Base-by-base conservation (phyloP, 53 echinoderm and acorn worm species). In the Antedon mediterranea region DNA sequence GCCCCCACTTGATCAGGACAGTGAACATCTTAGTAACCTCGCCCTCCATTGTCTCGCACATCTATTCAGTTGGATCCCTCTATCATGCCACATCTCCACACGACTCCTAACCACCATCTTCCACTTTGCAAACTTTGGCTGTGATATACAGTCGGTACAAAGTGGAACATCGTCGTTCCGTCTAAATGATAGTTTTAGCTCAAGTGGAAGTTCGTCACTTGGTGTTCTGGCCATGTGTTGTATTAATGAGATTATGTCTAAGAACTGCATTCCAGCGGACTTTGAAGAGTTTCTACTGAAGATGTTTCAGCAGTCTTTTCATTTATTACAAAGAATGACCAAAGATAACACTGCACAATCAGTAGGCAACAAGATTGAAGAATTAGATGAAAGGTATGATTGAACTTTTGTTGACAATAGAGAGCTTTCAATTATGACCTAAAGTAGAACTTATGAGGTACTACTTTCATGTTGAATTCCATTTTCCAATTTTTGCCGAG, bases 241-340 rank as follows among this genome's bases (percentile, higher is more conserved):
- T 72, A 90, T 98, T 75, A 98, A 98, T 71, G 98, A 98, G 84
- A 90, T 98, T 82, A 90, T 98, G 88, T 81, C 90, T 43, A 94
- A 94, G 87, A 93, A 91, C 84, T 92, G 92, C 72, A 92, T 93
- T 42, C 98, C 98, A 3, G 30, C 88, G 29, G 98, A 98, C 83
- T 98, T 98, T 93, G 98, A 98, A 86, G 97, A 91, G 32, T 98
- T 83, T 73, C 82, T 97, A 57, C 73, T 91, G 70, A 82, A 83
- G 74, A 85, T 92, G 89, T 97, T 97, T 80, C 98, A 98, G 73
- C 98, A 98, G 80, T 90, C 98, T n/a, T 98, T 98, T 78, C 92
- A 98, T 77, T 84, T 98, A 75, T 74, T 98, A 82, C 98, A 98
- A 81, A 83, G 92, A 75, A 71, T 98, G 28, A 98, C 98, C 76